A percentile compares a stretch with the other conserved stretches of the same genome.
Evolutionary conservation across 2,888 invertebrate genomes (phyloP).

Genomic region (Nymphalis urticae): DNA sequence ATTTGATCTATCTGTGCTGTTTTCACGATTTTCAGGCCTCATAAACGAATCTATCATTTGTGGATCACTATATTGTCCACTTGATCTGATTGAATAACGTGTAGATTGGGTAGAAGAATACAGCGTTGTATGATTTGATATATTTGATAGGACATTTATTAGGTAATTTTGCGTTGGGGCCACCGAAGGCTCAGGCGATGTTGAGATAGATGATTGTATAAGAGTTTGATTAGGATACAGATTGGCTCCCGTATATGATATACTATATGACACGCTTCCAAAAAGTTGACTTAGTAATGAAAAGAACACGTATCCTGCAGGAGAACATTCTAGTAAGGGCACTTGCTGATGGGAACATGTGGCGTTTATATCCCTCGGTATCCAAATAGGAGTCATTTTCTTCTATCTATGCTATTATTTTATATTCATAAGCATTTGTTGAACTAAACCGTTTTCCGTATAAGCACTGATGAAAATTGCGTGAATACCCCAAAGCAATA

Average conservation of each 20-base stretch:
- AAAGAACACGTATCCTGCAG: conserved; percentile 81
- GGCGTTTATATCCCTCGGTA: conserved; percentile 42
- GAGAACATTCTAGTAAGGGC: conserved; percentile 81
- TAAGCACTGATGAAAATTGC: too few relatives aligned
- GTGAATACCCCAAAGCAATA: too few relatives aligned
- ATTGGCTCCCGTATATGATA: conserved; percentile 19
- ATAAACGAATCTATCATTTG: too few relatives aligned
- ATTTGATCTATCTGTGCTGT: too few relatives aligned
- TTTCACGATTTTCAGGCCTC: too few relatives aligned
- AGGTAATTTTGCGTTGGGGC: too few relatives aligned
- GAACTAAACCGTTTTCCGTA: neutral
- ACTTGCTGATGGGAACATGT: conserved; percentile 79
- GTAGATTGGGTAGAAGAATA: too few relatives aligned
- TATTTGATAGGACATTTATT: too few relatives aligned
- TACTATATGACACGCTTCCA: conserved; percentile 74
- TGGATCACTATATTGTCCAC: too few relatives aligned
- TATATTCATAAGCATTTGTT: neutral
- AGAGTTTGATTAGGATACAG: conserved; percentile 1
- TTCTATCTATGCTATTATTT: neutral
- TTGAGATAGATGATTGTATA: neutral
- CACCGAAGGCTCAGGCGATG: neutral
- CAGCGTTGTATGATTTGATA: too few relatives aligned
- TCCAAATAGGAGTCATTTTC: neutral
- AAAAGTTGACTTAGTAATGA: conserved; percentile 81
- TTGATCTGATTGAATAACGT: too few relatives aligned